Evolutionary conservation across 2,888 invertebrate species (phyloP).

Genomic region (Apamea epomidion): DNA sequence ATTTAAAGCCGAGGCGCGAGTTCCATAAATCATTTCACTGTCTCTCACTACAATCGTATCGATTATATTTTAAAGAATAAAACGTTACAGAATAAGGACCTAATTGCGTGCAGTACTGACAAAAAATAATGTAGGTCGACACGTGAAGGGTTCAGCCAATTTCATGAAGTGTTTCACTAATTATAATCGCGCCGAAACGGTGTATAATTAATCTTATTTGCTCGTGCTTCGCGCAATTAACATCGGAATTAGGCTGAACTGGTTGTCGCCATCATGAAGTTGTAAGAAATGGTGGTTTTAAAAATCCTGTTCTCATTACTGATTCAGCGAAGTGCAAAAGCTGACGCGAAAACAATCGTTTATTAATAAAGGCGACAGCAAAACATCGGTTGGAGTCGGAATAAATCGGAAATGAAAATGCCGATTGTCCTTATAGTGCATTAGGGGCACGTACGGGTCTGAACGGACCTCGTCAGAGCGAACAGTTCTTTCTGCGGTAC

Average conservation of each 20-base stretch:
- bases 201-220: slow-evolving; percentile 83
- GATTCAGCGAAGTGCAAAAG: slow-evolving; percentile 88
- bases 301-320: slow-evolving; percentile 81
- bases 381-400: slow-evolving; percentile 75
- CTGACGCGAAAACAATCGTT: slow-evolving; percentile 87
- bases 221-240: slow-evolving; percentile 79
- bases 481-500: slow-evolving; percentile 69
- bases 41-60: slow-evolving; percentile 85
- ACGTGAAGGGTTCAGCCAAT: slow-evolving; percentile 61
- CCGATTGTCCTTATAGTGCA: slow-evolving; percentile 78
- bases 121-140: slow-evolving; percentile 63
- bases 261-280: slow-evolving; percentile 74
- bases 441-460: slow-evolving; percentile 77
- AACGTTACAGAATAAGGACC: slow-evolving; percentile 80
- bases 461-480: slow-evolving; percentile 62
- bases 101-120: slow-evolving; percentile 78
- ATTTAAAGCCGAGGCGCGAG: slow-evolving; percentile 87
- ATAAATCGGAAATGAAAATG: slow-evolving; percentile 78
- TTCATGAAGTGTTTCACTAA: slow-evolving; percentile 74
- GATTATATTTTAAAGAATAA: slow-evolving; percentile 82
- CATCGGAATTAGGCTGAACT: slow-evolving; percentile 85
- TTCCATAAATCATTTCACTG: slow-evolving; percentile 84
- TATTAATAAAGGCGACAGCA: slow-evolving; percentile 81
- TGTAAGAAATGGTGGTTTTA: slow-evolving; percentile 77
- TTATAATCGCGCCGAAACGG: slow-evolving; percentile 76